Evolutionary conservation across 2,888 invertebrate species (phyloP).

Genomic region (Andrena bicolor): DNA sequence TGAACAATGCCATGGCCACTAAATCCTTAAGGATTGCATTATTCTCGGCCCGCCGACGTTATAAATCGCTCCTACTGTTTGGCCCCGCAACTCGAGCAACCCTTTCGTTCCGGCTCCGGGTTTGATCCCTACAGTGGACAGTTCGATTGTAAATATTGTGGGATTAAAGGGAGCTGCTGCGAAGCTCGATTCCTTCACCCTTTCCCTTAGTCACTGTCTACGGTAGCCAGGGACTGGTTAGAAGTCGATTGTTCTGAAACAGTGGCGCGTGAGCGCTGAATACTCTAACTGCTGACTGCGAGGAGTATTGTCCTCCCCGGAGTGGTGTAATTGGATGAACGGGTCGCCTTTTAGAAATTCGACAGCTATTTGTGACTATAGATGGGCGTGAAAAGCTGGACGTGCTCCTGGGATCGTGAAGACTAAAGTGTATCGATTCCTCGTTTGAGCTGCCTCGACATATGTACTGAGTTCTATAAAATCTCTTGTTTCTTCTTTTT

Average conservation of each 20-base stretch:
- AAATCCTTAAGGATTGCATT: constrained; percentile 58
- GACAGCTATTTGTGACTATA: neutral
- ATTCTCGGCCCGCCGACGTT: constrained; percentile 25
- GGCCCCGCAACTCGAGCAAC: constrained; percentile 25
- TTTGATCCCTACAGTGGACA: neutral
- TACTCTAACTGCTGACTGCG: neutral
- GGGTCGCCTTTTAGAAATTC: neutral
- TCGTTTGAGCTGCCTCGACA: neutral
- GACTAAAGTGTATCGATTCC: constrained; percentile 5
- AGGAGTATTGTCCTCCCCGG: neutral
- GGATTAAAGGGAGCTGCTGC: constrained; percentile 54
- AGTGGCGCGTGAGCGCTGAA: neutral
- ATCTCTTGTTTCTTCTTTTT: neutral
- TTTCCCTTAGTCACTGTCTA: constrained; percentile 14
- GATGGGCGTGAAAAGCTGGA: neutral
- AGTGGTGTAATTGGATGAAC: constrained; percentile 29
- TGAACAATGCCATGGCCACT: constrained; percentile 46
- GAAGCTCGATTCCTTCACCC: constrained; percentile 27
- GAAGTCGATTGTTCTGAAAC: constrained; percentile 33
- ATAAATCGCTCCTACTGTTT: constrained; percentile 48
- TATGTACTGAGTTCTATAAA: no score
- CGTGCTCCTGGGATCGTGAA: neutral
- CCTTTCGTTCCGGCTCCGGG: constrained; percentile 31
- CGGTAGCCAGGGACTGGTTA: constrained; percentile 37
- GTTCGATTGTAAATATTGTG: constrained; percentile 72